Evolutionary conservation across 2,797 vertebrate species (phyloP), one percentile per base, ranked within the genome.

Genomic region (Australoheros facetus): DNA sequence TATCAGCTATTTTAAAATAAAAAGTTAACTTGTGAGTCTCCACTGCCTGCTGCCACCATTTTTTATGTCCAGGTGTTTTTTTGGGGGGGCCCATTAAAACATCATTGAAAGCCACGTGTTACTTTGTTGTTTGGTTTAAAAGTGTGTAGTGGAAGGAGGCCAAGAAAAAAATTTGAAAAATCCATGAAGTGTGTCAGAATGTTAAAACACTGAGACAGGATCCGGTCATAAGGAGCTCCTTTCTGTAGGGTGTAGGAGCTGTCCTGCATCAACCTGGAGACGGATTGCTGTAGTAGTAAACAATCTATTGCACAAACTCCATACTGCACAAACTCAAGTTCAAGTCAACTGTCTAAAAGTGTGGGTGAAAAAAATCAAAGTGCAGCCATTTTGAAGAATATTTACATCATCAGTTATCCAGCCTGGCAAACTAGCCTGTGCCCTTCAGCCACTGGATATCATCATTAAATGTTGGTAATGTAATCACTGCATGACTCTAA

Each of bases 401-500:
- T 71, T 75, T 26, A 42, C n/a, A 79, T 70, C 21, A 82, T 85
- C 71, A 85, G 78, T 85, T 56, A 82, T 75, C 71, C 72, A 55
- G 66, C 9, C 75, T 23, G 62, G 28, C 56, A 84, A 53, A 72
- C 55, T 26, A 73, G 23, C 48, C 7, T 26, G 19, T 78, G 56
- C 59, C 45, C 51, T 64, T 77, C 71, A 42, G 16, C 56, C 42
- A 75, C 76, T 23, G 5, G 66, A 78, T 60, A 32, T 79, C 78
- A 80, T 80, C 66, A 87, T 85, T 81, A 78, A 77, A 83, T 59
- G 48, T 73, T 79, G 45, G 64, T 71, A 83, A 85, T 81, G 60
- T 79, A 82, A 88, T 85, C 73, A 69, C 71, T 56, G 71, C 77
- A 60, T 86, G 83, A 90, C 81, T 88, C 71, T 1, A 39, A 85